Conservation (phyloP, 1,140 invertebrate species). For the Asbolus verrucosus region DNA sequence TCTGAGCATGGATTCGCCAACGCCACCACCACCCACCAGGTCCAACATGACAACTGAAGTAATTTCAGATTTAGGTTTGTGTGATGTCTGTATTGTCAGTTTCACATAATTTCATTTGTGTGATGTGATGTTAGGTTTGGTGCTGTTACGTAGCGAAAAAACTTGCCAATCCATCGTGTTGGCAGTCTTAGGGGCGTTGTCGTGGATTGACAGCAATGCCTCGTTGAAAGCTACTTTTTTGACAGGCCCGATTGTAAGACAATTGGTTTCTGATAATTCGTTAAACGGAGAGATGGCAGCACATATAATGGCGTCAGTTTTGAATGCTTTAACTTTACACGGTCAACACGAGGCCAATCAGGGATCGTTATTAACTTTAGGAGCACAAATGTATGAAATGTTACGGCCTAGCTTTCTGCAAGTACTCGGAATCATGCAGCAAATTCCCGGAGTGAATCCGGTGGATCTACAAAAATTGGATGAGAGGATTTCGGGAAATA, state of each 20-base stretch:
- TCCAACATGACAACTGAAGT: conserved; percentile 73
- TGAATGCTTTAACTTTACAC: conserved; percentile 81
- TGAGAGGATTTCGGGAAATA: conserved; percentile 80
- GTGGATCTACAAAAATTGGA: conserved; percentile 85
- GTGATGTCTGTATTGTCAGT: neutral
- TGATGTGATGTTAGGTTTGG: conserved; percentile 53
- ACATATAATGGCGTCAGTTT: conserved; percentile 78
- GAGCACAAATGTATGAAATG: conserved; percentile 84
- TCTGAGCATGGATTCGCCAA: conserved; percentile 71
- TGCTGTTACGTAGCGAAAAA: conserved; percentile 73
- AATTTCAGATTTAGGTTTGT: conserved; percentile 78
- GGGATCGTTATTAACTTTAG: conserved; percentile 76
- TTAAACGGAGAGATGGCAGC: conserved; percentile 74
- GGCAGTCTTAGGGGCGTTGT: conserved; percentile 77
- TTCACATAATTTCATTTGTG: too few species aligned
- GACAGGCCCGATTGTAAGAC: conserved; percentile 74
- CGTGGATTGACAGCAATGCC: conserved; percentile 86
- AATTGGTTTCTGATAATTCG: conserved; percentile 71
- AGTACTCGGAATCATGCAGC: conserved; percentile 76
- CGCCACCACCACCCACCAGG: conserved; percentile 65
- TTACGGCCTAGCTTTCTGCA: conserved; percentile 80
- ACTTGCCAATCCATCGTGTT: conserved; percentile 75
- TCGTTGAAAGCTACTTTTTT: conserved; percentile 82
- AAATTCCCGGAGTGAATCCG: conserved; percentile 81
- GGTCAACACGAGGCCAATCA: conserved; percentile 90